These are phyloP conservation scores for Morone chrysops DNA, from an alignment of 2,113 vertebrate genomes.

Conservation along the genomic window DNA sequence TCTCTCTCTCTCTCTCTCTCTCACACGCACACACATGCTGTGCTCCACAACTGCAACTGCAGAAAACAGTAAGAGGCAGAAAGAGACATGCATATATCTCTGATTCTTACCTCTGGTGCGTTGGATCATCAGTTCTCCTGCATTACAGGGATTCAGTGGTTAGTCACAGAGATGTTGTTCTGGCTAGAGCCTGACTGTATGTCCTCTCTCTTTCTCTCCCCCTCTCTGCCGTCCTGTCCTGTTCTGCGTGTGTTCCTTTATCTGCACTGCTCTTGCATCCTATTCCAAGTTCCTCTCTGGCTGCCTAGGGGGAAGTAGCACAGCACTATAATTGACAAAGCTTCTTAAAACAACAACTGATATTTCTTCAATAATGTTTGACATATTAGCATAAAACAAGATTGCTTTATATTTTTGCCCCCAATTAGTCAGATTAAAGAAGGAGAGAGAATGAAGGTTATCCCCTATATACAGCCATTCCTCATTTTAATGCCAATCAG, in stretches of 20 bases:
- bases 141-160: slow-evolving; percentile 46
- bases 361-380: background rate
- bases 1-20: background rate
- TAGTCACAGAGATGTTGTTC: slow-evolving; percentile 43
- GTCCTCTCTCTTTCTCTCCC: slow-evolving; percentile 20
- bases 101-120: slow-evolving; percentile 60
- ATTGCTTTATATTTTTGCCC: too few species aligned
- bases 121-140: slow-evolving; percentile 45
- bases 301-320: slow-evolving; percentile 22
- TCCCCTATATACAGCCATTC: too few species aligned
- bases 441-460: too few species aligned
- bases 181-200: slow-evolving; percentile 27
- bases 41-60: background rate
- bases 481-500: too few species aligned
- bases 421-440: too few species aligned
- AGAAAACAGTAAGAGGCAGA: slow-evolving; percentile 22
- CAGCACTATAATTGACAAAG: background rate
- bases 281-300: slow-evolving; percentile 43
- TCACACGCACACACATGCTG: background rate
- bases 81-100: background rate
- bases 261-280: slow-evolving; percentile 55
- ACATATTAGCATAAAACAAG: background rate
- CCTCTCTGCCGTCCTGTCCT: slow-evolving; percentile 40
- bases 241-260: slow-evolving; percentile 45
- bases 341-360: background rate